Conservation (phyloP, 2,888 invertebrate genomes). For the Mycogona germanica region DNA sequence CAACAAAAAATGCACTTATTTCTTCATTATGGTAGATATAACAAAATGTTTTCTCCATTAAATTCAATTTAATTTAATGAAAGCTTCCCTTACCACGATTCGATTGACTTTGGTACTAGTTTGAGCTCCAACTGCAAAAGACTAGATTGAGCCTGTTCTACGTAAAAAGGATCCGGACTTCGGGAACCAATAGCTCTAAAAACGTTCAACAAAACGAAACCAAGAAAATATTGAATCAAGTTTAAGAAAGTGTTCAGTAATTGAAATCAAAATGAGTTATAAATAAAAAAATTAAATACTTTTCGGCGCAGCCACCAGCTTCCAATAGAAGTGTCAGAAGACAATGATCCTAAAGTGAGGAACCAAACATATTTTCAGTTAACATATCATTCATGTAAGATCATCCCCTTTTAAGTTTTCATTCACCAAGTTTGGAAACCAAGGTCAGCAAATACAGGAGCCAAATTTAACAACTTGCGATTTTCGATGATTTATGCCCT, state of each 20-base stretch:
- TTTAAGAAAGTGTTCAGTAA: neutral
- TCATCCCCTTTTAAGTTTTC: no score
- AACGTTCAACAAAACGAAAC: neutral
- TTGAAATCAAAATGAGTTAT: no score
- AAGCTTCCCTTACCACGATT: conserved; percentile 1
- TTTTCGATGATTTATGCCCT: no score
- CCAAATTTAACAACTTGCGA: no score
- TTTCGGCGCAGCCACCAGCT: conserved; percentile 13
- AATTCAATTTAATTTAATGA: neutral
- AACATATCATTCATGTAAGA: no score
- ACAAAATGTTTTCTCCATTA: no score
- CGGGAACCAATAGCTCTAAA: neutral
- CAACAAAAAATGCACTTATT: no score
- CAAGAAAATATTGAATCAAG: neutral
- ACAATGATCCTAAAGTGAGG: conserved; percentile 7
- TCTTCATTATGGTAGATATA: no score
- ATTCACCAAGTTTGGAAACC: no score
- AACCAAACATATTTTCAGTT: neutral
- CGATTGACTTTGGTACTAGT: conserved; percentile 4
- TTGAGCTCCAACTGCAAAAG: conserved; percentile 35
- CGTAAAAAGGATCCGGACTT: conserved; percentile 70
- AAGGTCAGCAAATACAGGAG: no score
- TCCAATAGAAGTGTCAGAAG: conserved; percentile 13
- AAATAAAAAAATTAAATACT: conserved; percentile 5
- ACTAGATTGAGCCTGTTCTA: conserved; percentile 81